phyloP scores from a whole-genome alignment of 2,888 invertebrate genomes.

The Iselma pallidipennis region DNA sequence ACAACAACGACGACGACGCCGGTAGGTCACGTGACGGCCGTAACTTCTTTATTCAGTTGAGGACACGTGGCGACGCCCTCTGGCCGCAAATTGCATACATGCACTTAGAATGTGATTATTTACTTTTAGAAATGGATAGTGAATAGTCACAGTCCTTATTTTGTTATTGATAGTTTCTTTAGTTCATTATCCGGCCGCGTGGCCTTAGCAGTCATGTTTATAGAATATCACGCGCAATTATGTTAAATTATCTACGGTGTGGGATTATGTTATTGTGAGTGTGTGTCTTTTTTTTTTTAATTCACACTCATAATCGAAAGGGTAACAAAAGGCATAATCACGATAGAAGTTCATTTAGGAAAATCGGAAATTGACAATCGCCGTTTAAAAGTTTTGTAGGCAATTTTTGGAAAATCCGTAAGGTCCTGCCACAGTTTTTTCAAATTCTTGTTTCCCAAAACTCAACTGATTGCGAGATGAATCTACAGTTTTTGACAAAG shows the following conservation, averaged over 20 bases:
- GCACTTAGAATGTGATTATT: conserved; percentile 44
- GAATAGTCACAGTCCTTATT: conserved; percentile 42
- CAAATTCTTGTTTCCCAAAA: no score
- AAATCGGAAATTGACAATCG: no score
- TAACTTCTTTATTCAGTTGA: conserved; percentile 54
- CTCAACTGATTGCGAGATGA: no score
- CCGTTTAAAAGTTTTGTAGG: no score
- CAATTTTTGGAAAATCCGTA: no score
- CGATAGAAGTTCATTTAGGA: background rate
- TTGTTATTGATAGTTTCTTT: conserved; percentile 58
- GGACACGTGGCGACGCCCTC: conserved; percentile 57
- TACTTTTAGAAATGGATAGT: background rate
- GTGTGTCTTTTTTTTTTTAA: background rate
- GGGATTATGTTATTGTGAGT: conserved; percentile 24
- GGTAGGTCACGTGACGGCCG: conserved; percentile 50
- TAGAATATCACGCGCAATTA: conserved; percentile 53
- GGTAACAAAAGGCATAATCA: background rate
- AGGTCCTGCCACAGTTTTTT: no score
- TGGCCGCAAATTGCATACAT: conserved; percentile 55
- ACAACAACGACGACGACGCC: conserved; percentile 29
- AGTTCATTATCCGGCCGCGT: conserved; percentile 58
- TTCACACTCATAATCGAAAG: background rate
- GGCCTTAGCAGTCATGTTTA: conserved; percentile 53
- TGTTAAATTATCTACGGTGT: conserved; percentile 54
- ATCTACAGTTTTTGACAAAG: no score